These are phyloP conservation scores for Erpornis zantholeuca DNA, from an alignment of 2,113 vertebrate species.

Conservation along the genomic window DNA sequence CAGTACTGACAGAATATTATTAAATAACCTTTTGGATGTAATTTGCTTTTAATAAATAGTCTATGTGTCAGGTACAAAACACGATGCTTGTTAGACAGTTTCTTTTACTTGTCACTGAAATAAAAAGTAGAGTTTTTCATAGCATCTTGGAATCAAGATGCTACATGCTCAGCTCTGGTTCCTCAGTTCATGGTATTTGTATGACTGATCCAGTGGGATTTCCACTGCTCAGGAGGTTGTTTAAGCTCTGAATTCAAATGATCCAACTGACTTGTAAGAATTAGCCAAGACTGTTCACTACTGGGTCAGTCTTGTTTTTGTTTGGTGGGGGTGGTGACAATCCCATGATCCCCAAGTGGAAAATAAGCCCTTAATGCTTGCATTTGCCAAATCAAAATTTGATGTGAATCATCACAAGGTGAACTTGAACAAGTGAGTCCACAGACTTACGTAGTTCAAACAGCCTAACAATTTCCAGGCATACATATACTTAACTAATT, in stretches of 20 bases:
- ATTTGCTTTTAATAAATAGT: not conserved
- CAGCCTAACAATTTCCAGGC: not conserved
- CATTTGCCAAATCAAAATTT: not conserved
- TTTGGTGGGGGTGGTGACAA: not conserved
- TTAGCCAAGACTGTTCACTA: not conserved
- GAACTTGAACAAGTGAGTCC: not conserved
- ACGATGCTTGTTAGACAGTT: not conserved
- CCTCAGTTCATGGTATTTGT: fast-evolving
- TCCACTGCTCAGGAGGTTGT: not conserved
- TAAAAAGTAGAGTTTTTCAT: not conserved
- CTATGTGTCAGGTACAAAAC: fast-evolving
- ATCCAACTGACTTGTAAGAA: not conserved
- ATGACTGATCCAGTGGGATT: fast-evolving
- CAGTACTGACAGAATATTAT: not conserved
- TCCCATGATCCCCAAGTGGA: not conserved
- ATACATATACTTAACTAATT: not conserved
- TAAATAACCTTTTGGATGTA: not conserved
- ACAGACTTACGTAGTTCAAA: fast-evolving
- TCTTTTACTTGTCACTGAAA: not conserved
- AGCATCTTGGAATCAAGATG: not conserved
- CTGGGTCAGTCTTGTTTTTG: not conserved
- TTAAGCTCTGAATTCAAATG: not conserved
- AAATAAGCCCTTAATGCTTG: not conserved
- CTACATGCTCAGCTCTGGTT: not conserved
- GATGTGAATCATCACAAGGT: not conserved